Evolutionary conservation across 2,888 invertebrate genomes (phyloP), one percentile per base, ranked within the genome.

Genomic region (Julus scanicus): DNA sequence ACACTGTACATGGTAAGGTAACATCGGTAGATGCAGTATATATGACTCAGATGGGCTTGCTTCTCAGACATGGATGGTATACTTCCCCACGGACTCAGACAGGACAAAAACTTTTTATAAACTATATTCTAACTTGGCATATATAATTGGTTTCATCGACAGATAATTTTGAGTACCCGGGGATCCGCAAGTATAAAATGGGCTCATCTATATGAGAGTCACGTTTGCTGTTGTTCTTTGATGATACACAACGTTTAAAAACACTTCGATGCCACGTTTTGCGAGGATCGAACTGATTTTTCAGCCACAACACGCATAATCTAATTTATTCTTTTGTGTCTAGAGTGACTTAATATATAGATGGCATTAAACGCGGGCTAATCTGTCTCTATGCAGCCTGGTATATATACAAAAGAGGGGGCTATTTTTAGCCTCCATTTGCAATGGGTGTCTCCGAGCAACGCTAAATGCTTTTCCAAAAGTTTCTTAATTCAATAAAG

Each of bases 401-500:
- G 53, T 63, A n/a, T n/a, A 57, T 5, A 63, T n/a, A 1, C 17
- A 15, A 0, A 39, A 83, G 20, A 83, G 84, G 84, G 84, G 84
- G 13, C 17, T 37, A 39, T 17, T 40, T 17, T 2, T 39, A 44
- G 84, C 84, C 44, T 84, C 84, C 84, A 63, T 63, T 63, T 17
- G 63, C 63, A n/a, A 63, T n/a, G 63, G 63, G 63, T 63, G 63
- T 63, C 63, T 63, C 63, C n/a, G 63, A 63, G 84, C 84, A 29
- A 29, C 17, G 84, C 84, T 84, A 84, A 84, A 84, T 84, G 84
- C 84, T 63, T 84, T 84, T 84, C 84, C 84, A 84, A 84, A 84
- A 84, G 84, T 84, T 84, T 84, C 86, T 86, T 86, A 86, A 86
- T 86, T 86, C 48, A 48, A 86, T 86, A 86, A 87, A 87, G 49